Evolutionary conservation across 2,797 vertebrate genomes (phyloP).

Genomic region (Artibeus lituratus): DNA sequence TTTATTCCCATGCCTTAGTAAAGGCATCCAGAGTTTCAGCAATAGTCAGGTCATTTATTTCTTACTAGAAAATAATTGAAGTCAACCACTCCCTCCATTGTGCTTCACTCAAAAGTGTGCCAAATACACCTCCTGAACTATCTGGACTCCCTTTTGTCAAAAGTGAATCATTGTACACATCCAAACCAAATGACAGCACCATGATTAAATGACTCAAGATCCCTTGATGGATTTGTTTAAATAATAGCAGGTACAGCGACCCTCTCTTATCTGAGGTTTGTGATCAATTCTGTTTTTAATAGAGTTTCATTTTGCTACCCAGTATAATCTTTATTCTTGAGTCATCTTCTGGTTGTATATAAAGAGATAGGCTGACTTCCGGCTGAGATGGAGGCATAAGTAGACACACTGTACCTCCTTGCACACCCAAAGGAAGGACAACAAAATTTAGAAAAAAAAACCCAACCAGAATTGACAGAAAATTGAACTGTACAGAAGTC

Average conservation of each 20-base stretch:
- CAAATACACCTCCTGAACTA: neutral
- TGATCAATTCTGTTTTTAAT: slow-evolving; percentile 20
- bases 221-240: slow-evolving; percentile 72
- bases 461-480: too few relatives aligned
- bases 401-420: too few relatives aligned
- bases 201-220: slow-evolving; percentile 69
- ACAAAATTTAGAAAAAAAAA: too few relatives aligned
- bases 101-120: neutral
- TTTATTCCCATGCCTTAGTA: neutral
- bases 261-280: slow-evolving; percentile 53
- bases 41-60: neutral
- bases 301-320: neutral
- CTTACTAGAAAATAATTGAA: slow-evolving; percentile 18
- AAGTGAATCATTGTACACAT: neutral
- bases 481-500: too few relatives aligned
- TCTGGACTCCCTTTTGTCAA: neutral
- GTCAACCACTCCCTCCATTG: neutral
- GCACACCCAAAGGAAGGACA: too few relatives aligned
- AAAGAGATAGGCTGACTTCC: neutral
- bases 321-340: neutral
- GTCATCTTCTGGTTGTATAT: neutral
- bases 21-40: neutral
- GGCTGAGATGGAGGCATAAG: too few relatives aligned
- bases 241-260: slow-evolving; percentile 64
- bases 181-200: slow-evolving; percentile 57